Conservation (phyloP, 2,113 vertebrate species). For the Sylvilagus bachmani region DNA sequence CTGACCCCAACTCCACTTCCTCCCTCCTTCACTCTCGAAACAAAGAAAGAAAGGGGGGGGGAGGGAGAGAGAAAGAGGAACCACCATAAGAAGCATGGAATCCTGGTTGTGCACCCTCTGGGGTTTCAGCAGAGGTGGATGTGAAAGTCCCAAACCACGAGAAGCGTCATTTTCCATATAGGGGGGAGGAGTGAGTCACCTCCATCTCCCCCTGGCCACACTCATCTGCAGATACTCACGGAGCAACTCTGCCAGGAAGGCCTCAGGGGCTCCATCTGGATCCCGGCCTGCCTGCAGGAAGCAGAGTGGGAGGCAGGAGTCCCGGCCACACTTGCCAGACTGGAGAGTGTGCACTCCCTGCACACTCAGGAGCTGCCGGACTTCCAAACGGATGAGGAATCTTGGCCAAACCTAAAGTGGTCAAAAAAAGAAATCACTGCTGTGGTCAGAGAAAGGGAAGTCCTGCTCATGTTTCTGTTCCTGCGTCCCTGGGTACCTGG, state of each 20-base stretch:
- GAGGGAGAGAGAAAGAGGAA: not conserved
- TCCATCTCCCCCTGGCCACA: not conserved
- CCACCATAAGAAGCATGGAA: not conserved
- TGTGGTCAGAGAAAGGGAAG: not conserved
- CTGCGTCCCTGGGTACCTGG: not conserved
- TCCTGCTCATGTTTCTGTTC: not conserved
- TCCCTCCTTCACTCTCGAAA: too few species aligned
- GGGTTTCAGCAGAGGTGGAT: not conserved
- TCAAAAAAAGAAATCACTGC: not conserved
- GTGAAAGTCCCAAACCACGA: not conserved
- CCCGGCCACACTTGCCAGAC: not conserved
- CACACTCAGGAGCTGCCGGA: not conserved
- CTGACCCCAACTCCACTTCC: too few species aligned
- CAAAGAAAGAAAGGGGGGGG: too few species aligned
- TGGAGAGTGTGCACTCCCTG: not conserved
- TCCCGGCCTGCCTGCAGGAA: not conserved
- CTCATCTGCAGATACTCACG: not conserved
- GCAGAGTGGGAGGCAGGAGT: not conserved
- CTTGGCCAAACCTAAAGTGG: not conserved
- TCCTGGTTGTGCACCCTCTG: not conserved
- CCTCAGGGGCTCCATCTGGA: not conserved
- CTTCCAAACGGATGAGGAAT: conserved; percentile 41
- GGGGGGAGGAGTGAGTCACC: not conserved
- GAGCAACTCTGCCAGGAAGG: not conserved
- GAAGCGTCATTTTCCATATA: conserved; percentile 65